Evolutionary conservation across 2,113 vertebrate species (phyloP).

Genomic region (Dolichallabes microphthalmus): DNA sequence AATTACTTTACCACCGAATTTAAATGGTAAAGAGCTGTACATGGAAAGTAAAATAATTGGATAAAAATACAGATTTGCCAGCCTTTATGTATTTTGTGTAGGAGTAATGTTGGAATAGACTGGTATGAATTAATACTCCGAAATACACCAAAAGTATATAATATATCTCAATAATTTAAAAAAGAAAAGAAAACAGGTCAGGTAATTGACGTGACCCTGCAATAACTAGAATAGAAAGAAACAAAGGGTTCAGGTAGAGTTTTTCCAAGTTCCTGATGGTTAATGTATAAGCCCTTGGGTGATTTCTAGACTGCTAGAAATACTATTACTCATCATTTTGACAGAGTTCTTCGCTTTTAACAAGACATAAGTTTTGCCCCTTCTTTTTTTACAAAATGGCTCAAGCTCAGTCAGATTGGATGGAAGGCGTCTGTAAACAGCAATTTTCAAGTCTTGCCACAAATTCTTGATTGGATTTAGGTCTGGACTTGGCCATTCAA

Average conservation of each 20-base stretch:
- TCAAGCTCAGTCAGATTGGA: too few relatives aligned
- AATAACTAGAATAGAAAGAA: neutral
- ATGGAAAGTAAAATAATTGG: neutral
- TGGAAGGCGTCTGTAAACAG: too few relatives aligned
- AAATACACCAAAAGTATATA: neutral
- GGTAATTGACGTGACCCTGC: neutral
- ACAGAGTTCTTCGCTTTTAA: constrained; percentile 57
- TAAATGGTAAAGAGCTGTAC: neutral
- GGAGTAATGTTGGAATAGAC: neutral
- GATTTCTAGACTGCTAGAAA: neutral
- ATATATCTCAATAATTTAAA: too few relatives aligned
- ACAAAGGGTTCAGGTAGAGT: neutral
- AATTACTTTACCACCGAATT: neutral
- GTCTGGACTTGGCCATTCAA: too few relatives aligned
- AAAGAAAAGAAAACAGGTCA: neutral
- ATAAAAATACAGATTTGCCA: neutral
- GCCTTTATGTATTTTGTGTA: neutral
- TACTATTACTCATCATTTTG: constrained; percentile 57
- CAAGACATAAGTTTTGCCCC: constrained; percentile 46
- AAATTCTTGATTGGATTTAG: too few relatives aligned
- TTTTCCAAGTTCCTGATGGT: neutral
- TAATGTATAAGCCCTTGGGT: neutral
- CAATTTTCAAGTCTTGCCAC: too few relatives aligned
- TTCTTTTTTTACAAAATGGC: too few relatives aligned
- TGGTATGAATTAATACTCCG: neutral